Base-by-base conservation (phyloP, 1,140 invertebrate genomes). In the Diuraphis noxia region DNA sequence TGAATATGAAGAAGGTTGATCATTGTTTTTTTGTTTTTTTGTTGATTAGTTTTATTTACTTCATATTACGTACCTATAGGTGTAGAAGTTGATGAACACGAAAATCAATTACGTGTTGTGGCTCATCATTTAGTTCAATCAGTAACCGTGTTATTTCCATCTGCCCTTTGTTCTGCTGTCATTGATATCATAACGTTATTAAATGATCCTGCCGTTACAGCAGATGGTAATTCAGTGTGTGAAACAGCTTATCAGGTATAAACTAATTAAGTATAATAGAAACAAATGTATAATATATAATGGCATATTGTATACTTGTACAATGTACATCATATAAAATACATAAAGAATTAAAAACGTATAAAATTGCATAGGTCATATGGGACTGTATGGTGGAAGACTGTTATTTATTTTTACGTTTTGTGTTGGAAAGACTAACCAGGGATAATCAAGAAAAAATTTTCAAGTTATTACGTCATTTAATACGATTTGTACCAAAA, bases 371-470 rank as follows among this genome's bases (percentile, higher is more conserved):
- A 72, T 93, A 97, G 97, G 97, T 99, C 1, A 98, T 99, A 91
- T 99, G 99, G 98, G 97, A 96, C 92, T 99, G 99, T 94, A 94
- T 99, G 56, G 98, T 99, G 0, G 99, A 99, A 95, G 99, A 99
- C 93, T 98, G 98, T 23, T 97, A 98, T 0, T 94, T 99, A 1
- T 99, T 99, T 94, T 94, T 99, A 41, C 96, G 99, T 49, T 98
- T 99, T 93, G 97, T 99, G 91, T 94, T 99, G 63, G 99, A 99
- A 94, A 96, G 98, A 90, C 94, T 99, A 2, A 99, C 99, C 0
- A 95, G 98, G 49, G 98, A 99, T 92, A 97, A 98, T 93, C 98
- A 99, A 94, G 98, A 99, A 93, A 95, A 98, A 91, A 98, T 99
- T 96, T 97, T 99, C 93, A 98, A 99, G 94, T 95, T 97, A 25